Evolutionary conservation across 2,888 invertebrate genomes (phyloP), one percentile per base, ranked within the genome.

Genomic region (Drosophila kuntzei): DNA sequence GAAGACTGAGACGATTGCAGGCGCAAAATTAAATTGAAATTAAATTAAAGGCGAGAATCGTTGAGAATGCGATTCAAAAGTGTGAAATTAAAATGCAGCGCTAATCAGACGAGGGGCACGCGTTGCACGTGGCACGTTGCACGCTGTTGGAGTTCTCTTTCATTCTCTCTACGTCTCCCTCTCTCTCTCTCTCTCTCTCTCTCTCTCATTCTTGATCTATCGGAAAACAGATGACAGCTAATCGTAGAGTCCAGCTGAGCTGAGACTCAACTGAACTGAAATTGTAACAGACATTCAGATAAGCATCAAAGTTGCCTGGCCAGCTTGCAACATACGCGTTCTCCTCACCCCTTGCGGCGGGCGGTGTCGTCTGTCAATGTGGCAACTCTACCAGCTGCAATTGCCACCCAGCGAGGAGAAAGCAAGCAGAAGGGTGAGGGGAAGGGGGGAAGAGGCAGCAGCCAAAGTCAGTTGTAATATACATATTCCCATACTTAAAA

Each of bases 61-160:
- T 65, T 73, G 89, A 72, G 75, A 89, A 89, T 86, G 83, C 84
- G 72, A 89, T 89, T 79, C 34, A 55, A 87, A 85, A 89, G 89
- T 87, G 86, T 87, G 89, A 87, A 87, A 87, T 87, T 89, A 87
- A 87, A 88, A 87, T 87, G 89, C 87, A 82, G 71, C 86, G 87
- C 89, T 88, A 89, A 87, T 87, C 89, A 87, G 87, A 27, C 78
- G 73, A 50, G 73, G 57, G 61, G 88, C 82, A 79, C 85, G 85
- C 76, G 85, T 84, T 72, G 53, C 55, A 29, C 27, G 36, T 36
- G 20, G 43, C 51, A 53, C 27, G 34, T 36, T 6, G 39, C 47
- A 29, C 27, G 39, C 53, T 20, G 53, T 14, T 29, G 41, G 53
- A 41, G 41, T 22, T 51, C 25, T 14, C 44, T 12, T 25, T 11